These are phyloP conservation scores for Drosophila subpulchrella DNA, from an alignment of 1,140 invertebrate species.

Conservation along the genomic window DNA sequence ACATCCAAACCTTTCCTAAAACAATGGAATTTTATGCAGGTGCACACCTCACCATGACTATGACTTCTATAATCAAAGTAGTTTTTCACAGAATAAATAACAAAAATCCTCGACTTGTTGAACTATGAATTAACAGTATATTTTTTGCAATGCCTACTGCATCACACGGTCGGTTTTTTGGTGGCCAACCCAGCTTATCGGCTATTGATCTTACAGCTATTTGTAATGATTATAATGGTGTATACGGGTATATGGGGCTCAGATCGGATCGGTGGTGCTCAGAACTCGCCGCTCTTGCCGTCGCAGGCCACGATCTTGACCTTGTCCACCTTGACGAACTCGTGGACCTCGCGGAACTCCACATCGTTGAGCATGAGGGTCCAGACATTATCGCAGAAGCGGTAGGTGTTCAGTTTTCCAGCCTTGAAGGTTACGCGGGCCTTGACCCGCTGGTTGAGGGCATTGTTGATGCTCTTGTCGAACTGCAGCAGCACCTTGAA, in stretches of 20 bases:
- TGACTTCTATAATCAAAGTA: too few relatives aligned
- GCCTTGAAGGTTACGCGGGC: conserved; percentile 97
- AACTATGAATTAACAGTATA: conserved; percentile 54
- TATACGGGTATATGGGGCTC: background rate
- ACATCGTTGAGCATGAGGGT: conserved; percentile 98
- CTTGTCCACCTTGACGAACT: conserved; percentile 97
- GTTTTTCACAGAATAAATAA: background rate
- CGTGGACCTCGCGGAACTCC: conserved; percentile 98
- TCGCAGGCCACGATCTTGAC: conserved; percentile 99
- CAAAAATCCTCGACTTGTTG: background rate
- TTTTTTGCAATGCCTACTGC: conserved; percentile 23
- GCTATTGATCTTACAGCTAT: conserved; percentile 53
- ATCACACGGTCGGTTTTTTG: conserved; percentile 27
- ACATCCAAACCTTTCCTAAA: too few relatives aligned
- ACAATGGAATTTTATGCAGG: too few relatives aligned
- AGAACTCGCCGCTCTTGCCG: conserved; percentile 93
- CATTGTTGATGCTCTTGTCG: conserved; percentile 98
- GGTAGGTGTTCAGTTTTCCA: conserved; percentile 98
- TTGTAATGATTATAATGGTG: conserved; percentile 23
- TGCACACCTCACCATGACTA: too few relatives aligned
- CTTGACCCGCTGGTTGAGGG: conserved; percentile 96
- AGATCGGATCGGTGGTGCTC: conserved; percentile 23
- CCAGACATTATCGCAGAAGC: conserved; percentile 99
- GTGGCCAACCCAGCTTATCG: conserved; percentile 48
- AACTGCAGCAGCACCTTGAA: conserved; percentile 97